Evolutionary conservation across 2,113 vertebrate genomes (phyloP).

Genomic region (Amblyornis subalaris): DNA sequence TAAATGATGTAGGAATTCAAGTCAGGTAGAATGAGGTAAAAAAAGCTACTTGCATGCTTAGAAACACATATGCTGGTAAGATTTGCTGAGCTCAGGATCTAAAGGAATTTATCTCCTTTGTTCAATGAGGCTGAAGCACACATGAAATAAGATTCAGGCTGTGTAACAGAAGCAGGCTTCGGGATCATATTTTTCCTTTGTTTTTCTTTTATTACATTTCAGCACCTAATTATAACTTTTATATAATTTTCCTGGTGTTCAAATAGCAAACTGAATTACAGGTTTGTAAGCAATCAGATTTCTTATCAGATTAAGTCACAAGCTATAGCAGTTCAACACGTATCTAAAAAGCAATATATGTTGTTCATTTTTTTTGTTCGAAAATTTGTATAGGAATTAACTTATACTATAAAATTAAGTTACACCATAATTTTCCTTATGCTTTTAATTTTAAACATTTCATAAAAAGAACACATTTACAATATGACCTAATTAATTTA

Average conservation of each 20-base stretch:
- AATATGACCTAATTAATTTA: slow-evolving; percentile 30
- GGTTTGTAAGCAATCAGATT: not conserved
- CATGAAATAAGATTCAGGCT: not conserved
- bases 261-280: not conserved
- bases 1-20: not conserved
- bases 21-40: not conserved
- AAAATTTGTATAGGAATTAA: not conserved
- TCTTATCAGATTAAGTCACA: not conserved
- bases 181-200: not conserved
- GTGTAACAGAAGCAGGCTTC: not conserved
- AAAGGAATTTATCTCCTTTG: not conserved
- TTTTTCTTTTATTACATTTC: not conserved
- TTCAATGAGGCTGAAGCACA: not conserved
- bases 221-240: not conserved
- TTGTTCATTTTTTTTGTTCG: not conserved
- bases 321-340: not conserved
- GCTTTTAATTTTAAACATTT: slow-evolving; percentile 32
- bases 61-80: not conserved
- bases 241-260: not conserved
- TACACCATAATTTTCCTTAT: not conserved
- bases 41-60: not conserved
- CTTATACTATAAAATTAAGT: not conserved
- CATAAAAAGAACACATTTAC: not conserved
- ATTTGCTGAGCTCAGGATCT: not conserved
- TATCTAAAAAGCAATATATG: not conserved